Evolutionary conservation across 2,888 invertebrate species (phyloP), one percentile per base, ranked within the genome.

Genomic region (Andrena fulva): DNA sequence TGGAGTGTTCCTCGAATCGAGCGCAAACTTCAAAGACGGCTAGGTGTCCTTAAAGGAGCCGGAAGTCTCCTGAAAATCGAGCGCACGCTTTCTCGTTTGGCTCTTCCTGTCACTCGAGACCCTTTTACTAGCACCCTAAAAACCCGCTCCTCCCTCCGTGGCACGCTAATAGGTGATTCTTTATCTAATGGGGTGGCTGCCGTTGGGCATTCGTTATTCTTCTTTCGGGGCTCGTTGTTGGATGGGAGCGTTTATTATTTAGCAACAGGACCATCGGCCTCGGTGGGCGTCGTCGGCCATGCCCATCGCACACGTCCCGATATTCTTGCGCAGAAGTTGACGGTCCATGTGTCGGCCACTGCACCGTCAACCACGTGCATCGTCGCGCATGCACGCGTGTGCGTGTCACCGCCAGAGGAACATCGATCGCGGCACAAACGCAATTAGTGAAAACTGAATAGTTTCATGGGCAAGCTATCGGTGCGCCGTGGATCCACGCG

Each of bases 81-180:
- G 70, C 68, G 33, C 66, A 29, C 71, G 59, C 71, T 84, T 85
- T 85, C 85, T 79, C 63, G 59, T 77, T 77, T 64, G 64, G 50
- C 75, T 86, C 88, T 91, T 91, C 91, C 91, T 91, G 91, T 90
- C 87, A 90, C 85, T 85, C 75, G 90, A 91, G 86, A 90, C 85
- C 86, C 87, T 87, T 88, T 85, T 80, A 54, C 84, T 63, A 52
- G 79, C 80, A 27, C 78, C 77, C 77, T 64, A 56, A 81, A 85
- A 87, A 82, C 80, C 82, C 80, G 84, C 87, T 86, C 87, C 88
- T 84, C 90, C 91, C 86, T 81, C 79, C 72, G 76, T 62, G 73
- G 59, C 80, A 74, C 82, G 72, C 77, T 89, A 90, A 89, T 84
- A 85, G 87, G 63, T 77, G 87, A 89, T 91, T 85, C 84, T 86